These are phyloP conservation scores for Cephalopterus ornatus DNA, from an alignment of 2,113 vertebrate genomes.

Conservation along the genomic window DNA sequence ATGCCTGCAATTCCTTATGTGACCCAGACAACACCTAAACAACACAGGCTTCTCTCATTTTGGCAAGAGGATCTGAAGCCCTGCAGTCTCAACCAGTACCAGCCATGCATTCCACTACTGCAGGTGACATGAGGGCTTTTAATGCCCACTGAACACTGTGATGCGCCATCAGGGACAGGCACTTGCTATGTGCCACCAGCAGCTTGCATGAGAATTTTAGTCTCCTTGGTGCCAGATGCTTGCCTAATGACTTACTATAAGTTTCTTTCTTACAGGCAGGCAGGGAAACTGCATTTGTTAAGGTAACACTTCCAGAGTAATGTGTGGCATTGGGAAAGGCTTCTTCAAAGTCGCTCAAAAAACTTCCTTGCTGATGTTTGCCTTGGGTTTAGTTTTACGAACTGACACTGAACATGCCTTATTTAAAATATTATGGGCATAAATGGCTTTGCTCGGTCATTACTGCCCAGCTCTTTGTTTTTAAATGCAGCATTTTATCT, in stretches of 20 bases:
- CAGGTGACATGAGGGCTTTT: background rate
- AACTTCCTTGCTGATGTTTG: background rate
- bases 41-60: background rate
- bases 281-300: background rate
- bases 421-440: background rate
- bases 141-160: rapidly evolving
- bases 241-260: background rate
- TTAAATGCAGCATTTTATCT: background rate
- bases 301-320: background rate
- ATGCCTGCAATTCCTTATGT: background rate
- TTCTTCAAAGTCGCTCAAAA: background rate
- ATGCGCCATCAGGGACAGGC: background rate
- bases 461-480: background rate
- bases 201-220: background rate
- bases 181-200: background rate
- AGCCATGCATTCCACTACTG: background rate
- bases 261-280: background rate
- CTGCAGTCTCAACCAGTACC: background rate
- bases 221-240: background rate
- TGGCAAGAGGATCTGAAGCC: background rate
- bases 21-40: background rate
- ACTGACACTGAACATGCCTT: background rate
- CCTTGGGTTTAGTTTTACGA: background rate
- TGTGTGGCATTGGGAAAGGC: rapidly evolving
- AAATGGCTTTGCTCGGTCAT: background rate